These are phyloP conservation scores for Elegia similella DNA, from an alignment of 2,888 invertebrate species.

Conservation along the genomic window DNA sequence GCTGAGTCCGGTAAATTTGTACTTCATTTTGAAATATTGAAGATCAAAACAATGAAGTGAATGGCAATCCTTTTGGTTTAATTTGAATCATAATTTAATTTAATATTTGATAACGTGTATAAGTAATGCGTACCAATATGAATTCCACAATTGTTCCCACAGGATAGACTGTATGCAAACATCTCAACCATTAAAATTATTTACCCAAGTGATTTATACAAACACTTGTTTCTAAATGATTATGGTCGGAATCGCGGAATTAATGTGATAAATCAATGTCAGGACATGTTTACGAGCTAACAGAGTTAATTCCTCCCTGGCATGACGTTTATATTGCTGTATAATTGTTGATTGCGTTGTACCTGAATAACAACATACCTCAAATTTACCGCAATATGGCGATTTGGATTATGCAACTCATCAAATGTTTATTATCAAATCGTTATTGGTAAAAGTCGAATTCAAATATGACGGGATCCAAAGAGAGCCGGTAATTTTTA, in stretches of 20 bases:
- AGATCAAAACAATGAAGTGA: too few relatives aligned
- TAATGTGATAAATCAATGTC: conserved; percentile 77
- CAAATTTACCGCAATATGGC: background rate
- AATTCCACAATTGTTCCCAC: background rate
- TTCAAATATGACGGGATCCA: too few relatives aligned
- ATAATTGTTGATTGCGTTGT: conserved; percentile 70
- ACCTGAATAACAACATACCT: conserved; percentile 33
- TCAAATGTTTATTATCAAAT: background rate
- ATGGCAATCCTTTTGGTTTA: too few relatives aligned
- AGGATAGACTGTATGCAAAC: background rate
- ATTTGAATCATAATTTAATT: too few relatives aligned
- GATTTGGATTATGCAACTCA: background rate
- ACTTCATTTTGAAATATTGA: too few relatives aligned
- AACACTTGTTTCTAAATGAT: conserved; percentile 64
- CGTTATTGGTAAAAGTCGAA: background rate
- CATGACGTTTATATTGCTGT: conserved; percentile 79
- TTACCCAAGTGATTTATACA: conserved; percentile 47
- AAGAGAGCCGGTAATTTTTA: too few relatives aligned
- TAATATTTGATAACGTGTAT: background rate
- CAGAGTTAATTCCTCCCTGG: conserved; percentile 77
- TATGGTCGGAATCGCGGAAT: conserved; percentile 64
- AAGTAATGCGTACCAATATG: background rate
- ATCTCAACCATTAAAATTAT: conserved; percentile 28
- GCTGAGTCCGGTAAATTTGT: too few relatives aligned
- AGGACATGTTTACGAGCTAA: conserved; percentile 79